Evolutionary conservation across 2,113 vertebrate species (phyloP).

Genomic region (Gallinago media): DNA sequence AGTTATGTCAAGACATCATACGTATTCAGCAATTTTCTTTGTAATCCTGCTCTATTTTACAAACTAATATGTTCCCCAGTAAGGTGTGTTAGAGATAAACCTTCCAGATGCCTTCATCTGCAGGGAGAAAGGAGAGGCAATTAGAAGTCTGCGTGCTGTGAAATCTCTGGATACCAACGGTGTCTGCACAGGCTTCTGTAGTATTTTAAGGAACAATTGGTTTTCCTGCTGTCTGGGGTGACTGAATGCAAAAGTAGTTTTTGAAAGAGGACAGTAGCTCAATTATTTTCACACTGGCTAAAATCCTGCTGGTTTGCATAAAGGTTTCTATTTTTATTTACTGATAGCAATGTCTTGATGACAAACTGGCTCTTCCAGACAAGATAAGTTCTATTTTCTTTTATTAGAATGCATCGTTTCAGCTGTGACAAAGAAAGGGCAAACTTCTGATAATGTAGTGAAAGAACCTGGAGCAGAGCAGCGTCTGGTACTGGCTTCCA

Average conservation of each 20-base stretch:
- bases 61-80: background rate
- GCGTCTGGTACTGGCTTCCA: background rate
- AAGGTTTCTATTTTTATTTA: conserved; percentile 23
- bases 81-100: background rate
- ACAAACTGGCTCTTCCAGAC: background rate
- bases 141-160: conserved; percentile 40
- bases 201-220: background rate
- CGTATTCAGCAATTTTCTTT: background rate
- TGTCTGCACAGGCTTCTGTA: background rate
- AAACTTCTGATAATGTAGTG: background rate
- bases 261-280: background rate
- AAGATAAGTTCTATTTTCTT: background rate
- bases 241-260: background rate
- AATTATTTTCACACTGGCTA: background rate
- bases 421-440: background rate
- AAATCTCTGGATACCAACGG: background rate
- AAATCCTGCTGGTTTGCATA: background rate
- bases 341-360: background rate
- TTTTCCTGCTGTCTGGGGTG: background rate
- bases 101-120: background rate
- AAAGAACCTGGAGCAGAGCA: background rate
- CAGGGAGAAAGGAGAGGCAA: background rate
- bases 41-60: background rate
- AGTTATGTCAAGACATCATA: background rate
- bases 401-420: fast-evolving